Percentiles rank a stretch among this genome's conserved stretches.
Evolutionary conservation across 1,140 invertebrate genomes (phyloP).

Genomic region (Drosophila fuyamai): DNA sequence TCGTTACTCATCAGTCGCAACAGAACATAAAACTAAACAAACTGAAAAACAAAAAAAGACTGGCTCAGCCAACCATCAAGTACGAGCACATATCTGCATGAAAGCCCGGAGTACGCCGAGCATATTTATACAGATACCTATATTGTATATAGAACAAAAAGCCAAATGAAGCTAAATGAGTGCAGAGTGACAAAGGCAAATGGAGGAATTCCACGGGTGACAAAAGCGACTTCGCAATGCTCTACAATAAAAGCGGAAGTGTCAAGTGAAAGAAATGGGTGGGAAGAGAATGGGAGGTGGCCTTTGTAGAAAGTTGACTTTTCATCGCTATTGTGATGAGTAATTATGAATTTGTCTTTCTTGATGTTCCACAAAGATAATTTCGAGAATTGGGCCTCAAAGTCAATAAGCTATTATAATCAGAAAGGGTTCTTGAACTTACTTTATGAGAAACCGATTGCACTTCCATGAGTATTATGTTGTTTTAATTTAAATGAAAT

Average conservation of each 20-base stretch:
- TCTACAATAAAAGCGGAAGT: constrained; percentile 45
- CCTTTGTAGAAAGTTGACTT: constrained; percentile 24
- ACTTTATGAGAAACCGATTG: not conserved
- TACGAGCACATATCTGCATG: constrained; percentile 51
- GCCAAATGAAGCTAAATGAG: constrained; percentile 78
- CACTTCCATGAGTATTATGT: too few relatives aligned
- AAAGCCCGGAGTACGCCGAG: constrained; percentile 48
- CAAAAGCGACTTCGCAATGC: constrained; percentile 43
- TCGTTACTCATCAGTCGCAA: constrained; percentile 55
- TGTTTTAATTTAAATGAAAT: too few relatives aligned
- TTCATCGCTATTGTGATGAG: constrained; percentile 4
- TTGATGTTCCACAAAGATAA: constrained; percentile 32
- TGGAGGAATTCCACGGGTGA: constrained; percentile 18
- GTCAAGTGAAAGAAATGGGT: constrained; percentile 22
- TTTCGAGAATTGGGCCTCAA: constrained; percentile 1
- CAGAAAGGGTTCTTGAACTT: too few relatives aligned
- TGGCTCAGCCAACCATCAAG: constrained; percentile 75
- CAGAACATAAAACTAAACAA: constrained; percentile 24
- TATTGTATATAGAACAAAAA: constrained; percentile 71
- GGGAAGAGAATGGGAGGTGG: constrained; percentile 15
- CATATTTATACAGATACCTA: constrained; percentile 42
- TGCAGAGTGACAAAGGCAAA: constrained; percentile 69
- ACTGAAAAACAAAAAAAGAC: constrained; percentile 9
- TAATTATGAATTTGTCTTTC: constrained; percentile 18
- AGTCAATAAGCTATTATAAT: not conserved